Base-by-base conservation (phyloP, 2,113 vertebrate genomes). In the Ptyas mucosa region DNA sequence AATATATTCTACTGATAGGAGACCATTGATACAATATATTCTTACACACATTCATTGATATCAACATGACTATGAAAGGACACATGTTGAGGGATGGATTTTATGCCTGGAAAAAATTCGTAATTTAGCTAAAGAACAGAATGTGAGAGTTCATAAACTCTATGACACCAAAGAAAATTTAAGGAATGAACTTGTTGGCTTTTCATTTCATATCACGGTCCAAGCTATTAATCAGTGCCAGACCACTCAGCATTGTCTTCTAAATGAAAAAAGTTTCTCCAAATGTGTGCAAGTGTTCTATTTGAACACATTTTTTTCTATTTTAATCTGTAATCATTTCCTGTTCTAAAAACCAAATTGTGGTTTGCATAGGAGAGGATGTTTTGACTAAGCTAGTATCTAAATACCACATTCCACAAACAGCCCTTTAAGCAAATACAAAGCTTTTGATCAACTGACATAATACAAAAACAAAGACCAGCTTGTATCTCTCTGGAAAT, bases 301-400 rank as follows among this genome's bases (percentile, higher is more conserved):
- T 93, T 94, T 95, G 94, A 94, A 95, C 90, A 89, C 39, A 1
- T 88, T 94, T 91, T 43, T 57, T n/a, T 51, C 8, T 89, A 93
- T 89, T 93, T 93, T 57, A 89, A 90, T 96, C 96, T 93, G 75
- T 89, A 97, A 97, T 96, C 95, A 96, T 96, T 98, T 98, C 97
- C 97, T 97, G 97, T 97, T 97, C 96, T 97, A 97, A 97, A 96
- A 95, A 92, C 85, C 94, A 85, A 93, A 57, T 58, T 24, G 4
- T 2, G 0, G 91, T 52, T 93, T 49, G 94, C 94, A 90, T 24
- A 91, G 91, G 94, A 87, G 93, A 92, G 85, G 0, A 0, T 3
- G 29, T 93, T 89, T 91, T 92, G 93, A 91, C 93, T 88, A 54
- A 52, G n/a, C 91, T 8, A 0, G 87, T 93, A 85, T 94, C 87